Base-by-base conservation (phyloP, 2,797 vertebrate genomes). In the Sus cebifrons region DNA sequence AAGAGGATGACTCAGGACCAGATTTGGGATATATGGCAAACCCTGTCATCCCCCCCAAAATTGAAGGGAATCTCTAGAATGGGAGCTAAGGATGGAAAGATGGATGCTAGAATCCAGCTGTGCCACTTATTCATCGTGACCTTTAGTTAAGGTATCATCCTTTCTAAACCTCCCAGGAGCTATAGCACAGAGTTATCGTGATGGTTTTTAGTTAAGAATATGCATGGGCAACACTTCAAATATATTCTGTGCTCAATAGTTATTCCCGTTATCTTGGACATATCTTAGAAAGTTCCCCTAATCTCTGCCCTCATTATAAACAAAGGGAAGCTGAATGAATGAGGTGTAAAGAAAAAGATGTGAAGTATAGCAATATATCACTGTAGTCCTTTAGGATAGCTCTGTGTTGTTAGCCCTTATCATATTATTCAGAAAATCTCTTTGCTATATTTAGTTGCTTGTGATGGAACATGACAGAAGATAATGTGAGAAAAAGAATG, bases 1-100 rank as follows among this genome's bases (percentile, higher is more conserved):
- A 15, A 5, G 73, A n/a, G 29, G 13, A 8, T 11, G 54, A 75
- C 29, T 83, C 44, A 20, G 40, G 32, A 25, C 18, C 40, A 75
- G 16, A 75, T 2, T 7, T 3, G 0, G 73, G 71, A n/a, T 9
- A n/a, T 6, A 2, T 0, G 25, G 52, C 1, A 32, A 70, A 14
- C 2, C n/a, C 73, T 21, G 0, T n/a, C 44, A 2, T 8, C 27
- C 67, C 58, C 2, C 17, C 18, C 49, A 12, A 20, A 2, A 13
- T 0, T 49, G 32, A 21, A 86, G 29, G 52, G 20, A 13, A 29
- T n/a, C n/a, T 77, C 64, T 58, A n/a, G 78, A 23, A 13, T 3
- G 1, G 21, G 21, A 4, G 25, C 9, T 5, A 36, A 11, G 18
- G 21, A 9, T 83, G 25, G 21, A 6, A 52, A 52, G 49, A 67